These are phyloP conservation scores for Lottia gigantea DNA, from an alignment of 2,888 invertebrate species.

Conservation along the genomic window DNA sequence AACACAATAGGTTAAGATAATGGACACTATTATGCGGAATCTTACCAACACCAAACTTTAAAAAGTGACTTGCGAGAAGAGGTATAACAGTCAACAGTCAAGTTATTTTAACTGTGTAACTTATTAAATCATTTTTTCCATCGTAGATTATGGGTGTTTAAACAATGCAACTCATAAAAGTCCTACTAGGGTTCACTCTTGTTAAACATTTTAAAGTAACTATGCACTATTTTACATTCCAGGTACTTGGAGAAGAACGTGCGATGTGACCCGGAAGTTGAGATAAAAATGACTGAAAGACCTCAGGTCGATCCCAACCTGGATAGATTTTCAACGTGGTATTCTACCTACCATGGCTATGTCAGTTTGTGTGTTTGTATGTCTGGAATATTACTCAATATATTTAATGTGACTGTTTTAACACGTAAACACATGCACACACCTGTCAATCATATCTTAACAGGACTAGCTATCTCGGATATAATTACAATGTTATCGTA, in stretches of 20 bases:
- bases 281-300: conserved; percentile 34
- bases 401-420: conserved; percentile 91
- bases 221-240: conserved; percentile 14
- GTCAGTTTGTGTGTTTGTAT: conserved; percentile 87
- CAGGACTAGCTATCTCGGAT: conserved; percentile 86
- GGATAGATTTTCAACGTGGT: conserved; percentile 44
- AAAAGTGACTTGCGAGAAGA: no score
- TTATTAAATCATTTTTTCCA: no score
- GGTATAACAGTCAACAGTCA: no score
- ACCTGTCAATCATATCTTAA: conserved; percentile 90
- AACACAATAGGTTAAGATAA: no score
- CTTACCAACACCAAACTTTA: no score
- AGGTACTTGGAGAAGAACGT: conserved; percentile 48
- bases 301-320: conserved; percentile 33
- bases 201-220: no score
- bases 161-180: no score
- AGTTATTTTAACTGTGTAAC: no score
- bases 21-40: no score
- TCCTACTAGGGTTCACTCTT: no score
- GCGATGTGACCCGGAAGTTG: conserved; percentile 30
- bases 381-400: conserved; percentile 89
- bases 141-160: no score
- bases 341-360: conserved; percentile 79
- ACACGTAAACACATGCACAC: conserved; percentile 85
- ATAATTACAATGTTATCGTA: conserved; percentile 89